A percentile compares a stretch with the other conserved stretches of the same genome.
phyloP scores from a whole-genome alignment of 2,797 vertebrate species.

The Sebastes oblongus region DNA sequence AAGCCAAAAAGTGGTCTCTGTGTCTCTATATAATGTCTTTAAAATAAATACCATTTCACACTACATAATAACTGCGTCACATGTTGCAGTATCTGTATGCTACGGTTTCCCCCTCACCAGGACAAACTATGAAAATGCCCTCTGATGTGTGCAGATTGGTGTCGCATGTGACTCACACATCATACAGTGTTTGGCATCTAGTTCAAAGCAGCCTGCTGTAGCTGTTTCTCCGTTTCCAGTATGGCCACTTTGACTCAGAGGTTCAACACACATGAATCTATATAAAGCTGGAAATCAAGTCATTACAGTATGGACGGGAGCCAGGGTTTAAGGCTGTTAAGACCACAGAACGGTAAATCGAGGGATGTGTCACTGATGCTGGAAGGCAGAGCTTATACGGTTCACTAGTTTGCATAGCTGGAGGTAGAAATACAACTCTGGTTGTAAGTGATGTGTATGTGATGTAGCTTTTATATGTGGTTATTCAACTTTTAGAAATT shows the following conservation, averaged over 20 bases:
- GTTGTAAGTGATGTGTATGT: background rate
- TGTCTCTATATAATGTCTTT: background rate
- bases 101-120: background rate
- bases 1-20: background rate
- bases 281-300: background rate
- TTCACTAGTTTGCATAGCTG: background rate
- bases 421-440: background rate
- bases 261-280: background rate
- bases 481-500: background rate
- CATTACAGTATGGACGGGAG: background rate
- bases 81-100: background rate
- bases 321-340: background rate
- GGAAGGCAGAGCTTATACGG: background rate
- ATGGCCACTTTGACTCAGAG: background rate
- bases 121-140: background rate
- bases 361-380: background rate
- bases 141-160: conserved; percentile 5
- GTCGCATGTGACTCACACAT: conserved; percentile 28
- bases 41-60: background rate
- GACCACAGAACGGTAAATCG: background rate
- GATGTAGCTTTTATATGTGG: background rate
- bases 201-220: conserved; percentile 16
- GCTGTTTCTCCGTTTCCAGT: background rate
- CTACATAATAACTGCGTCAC: background rate
- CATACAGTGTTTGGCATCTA: conserved; percentile 13